These are phyloP conservation scores for Alectoris magna DNA, from an alignment of 2,797 vertebrate genomes.

Conservation along the genomic window DNA sequence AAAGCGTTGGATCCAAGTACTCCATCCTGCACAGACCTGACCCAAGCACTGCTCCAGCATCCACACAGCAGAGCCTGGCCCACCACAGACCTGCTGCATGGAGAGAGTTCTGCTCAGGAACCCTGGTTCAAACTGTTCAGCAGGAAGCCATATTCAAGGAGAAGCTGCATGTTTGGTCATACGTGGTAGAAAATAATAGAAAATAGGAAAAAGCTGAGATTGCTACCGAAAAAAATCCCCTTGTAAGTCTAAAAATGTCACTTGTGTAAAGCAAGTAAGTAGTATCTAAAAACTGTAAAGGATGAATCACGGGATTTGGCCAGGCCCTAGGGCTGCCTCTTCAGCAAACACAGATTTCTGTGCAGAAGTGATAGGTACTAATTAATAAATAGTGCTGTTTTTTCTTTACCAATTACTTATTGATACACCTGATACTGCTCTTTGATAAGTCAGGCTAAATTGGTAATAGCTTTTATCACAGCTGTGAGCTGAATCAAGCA, in stretches of 20 bases:
- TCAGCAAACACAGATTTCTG: background rate
- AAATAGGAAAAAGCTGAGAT: background rate
- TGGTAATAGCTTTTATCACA: slow-evolving; percentile 57
- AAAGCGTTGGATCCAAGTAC: background rate
- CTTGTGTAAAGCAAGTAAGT: background rate
- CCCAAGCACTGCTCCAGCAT: background rate
- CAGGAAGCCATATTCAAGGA: background rate
- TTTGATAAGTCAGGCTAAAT: slow-evolving; percentile 41
- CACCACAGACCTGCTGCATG: background rate
- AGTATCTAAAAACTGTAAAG: background rate
- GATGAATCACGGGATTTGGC: background rate
- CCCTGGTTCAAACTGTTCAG: background rate
- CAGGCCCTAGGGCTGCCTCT: background rate
- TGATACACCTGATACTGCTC: slow-evolving; percentile 28
- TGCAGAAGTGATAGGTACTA: slow-evolving; percentile 16
- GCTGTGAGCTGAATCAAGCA: slow-evolving; percentile 3
- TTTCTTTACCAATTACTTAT: slow-evolving; percentile 50
- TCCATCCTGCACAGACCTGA: accelerated
- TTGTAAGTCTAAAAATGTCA: background rate
- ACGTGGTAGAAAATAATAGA: background rate
- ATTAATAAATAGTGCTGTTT: slow-evolving; percentile 25
- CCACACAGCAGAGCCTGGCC: accelerated
- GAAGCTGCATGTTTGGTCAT: background rate
- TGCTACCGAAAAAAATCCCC: background rate
- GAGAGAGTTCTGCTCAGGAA: background rate